These are phyloP conservation scores for Gastrophysa polygoni DNA, from an alignment of 2,888 invertebrate species.

Conservation along the genomic window DNA sequence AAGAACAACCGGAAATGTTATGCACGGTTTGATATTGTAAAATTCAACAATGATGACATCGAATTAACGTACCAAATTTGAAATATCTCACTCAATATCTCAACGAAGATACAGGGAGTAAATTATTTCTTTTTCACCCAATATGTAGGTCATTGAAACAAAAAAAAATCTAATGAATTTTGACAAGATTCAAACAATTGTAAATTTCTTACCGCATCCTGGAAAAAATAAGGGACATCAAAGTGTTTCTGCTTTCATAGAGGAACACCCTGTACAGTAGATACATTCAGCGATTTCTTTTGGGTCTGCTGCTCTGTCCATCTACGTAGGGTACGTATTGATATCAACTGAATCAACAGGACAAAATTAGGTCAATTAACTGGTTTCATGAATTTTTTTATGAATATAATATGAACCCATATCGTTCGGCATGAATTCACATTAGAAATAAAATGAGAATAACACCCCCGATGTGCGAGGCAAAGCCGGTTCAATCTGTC, in stretches of 20 bases:
- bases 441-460: constrained; percentile 35
- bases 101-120: no score
- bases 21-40: no score
- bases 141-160: no score
- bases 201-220: neutral
- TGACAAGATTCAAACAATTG: no score
- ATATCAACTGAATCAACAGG: no score
- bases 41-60: no score
- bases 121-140: no score
- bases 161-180: no score
- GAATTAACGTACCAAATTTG: no score
- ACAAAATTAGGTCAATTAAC: no score
- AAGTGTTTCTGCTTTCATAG: neutral
- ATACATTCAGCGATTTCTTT: neutral
- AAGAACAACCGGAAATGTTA: no score
- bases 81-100: no score
- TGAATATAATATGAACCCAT: constrained; percentile 3
- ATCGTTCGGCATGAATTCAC: constrained; percentile 40
- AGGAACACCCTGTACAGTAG: neutral
- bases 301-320: neutral
- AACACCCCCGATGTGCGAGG: constrained; percentile 59
- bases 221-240: neutral
- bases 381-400: neutral
- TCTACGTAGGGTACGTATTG: neutral
- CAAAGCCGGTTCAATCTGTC: constrained; percentile 46